Base-by-base conservation (phyloP, 1,140 invertebrate species). In the Carposina sasakii region DNA sequence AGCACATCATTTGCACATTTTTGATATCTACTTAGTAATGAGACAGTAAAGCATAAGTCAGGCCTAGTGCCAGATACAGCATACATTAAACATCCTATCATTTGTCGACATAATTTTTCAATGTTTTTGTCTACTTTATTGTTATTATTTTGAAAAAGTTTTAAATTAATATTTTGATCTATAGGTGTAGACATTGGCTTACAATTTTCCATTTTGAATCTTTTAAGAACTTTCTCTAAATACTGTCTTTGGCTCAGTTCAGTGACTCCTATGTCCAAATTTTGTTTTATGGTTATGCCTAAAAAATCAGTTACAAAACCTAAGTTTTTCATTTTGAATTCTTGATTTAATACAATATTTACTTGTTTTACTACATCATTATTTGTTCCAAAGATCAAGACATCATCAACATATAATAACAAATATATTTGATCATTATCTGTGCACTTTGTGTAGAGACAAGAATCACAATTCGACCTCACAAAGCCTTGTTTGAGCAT, bases 81-180 rank as follows among this genome's bases (percentile, higher is more conserved):
- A 54, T 76, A 78, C 61, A 71, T 67, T 0, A 75, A 31, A 42
- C 52, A 49, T 31, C 61, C 61, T 33, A 70, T 56, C 6, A 71
- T 34, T 43, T 55, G 15, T 49, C 53, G 44, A 39, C 55, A 69
- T 31, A 37, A 19, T 15, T 48, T 20, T 52, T 6, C 26, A 44
- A 9, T 48, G 19, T 13, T 42, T 28, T 28, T 28, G 6, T 28
- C 6, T 12, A 28, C 24, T 28, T 28, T 28, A 6, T 6, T 5
- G 12, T 28, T 28, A 6, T 28, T 28, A 6, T 28, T 12, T 28
- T 28, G 6, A 6, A 28, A 28, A 6, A 28, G 12, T 28, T 28
- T 12, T 6, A 28, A 28, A 28, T 28, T 12, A 28, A 28, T 6
- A 28, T 28, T 28, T 10, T 26, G 42, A 19, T 44, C 42, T 13